A percentile compares a stretch with the other conserved stretches of the same genome.
phyloP scores from a whole-genome alignment of 92 coral and sea anemone species.

The Phenganax stokvisi region DNA sequence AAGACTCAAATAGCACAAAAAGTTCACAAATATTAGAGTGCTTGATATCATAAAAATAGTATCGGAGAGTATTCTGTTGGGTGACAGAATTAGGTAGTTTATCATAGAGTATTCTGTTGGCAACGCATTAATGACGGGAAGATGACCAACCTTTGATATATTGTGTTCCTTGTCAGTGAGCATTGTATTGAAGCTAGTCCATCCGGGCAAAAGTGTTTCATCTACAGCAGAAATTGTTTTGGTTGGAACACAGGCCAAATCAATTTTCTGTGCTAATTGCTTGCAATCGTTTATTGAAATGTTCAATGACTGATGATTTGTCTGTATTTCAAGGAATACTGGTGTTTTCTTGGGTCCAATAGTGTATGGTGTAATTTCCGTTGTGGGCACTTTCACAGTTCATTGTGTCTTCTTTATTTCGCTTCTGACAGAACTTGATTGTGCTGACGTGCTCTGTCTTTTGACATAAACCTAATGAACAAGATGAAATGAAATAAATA shows the following conservation, averaged over 20 bases:
- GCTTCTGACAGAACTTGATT: neutral
- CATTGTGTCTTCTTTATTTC: slow-evolving; percentile 40
- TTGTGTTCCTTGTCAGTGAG: slow-evolving; percentile 17
- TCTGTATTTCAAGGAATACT: slow-evolving; percentile 8
- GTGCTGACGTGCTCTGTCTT: too few species aligned
- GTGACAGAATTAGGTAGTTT: neutral
- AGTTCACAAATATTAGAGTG: too few species aligned
- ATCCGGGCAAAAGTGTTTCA: slow-evolving; percentile 13
- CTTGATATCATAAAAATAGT: too few species aligned
- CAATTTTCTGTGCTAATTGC: slow-evolving; percentile 18
- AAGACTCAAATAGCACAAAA: too few species aligned
- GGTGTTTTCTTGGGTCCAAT: slow-evolving; percentile 18
- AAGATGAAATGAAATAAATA: too few species aligned
- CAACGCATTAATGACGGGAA: slow-evolving; percentile 32
- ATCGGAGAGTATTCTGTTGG: too few species aligned
- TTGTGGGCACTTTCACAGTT: slow-evolving; percentile 34
- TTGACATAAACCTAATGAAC: too few species aligned
- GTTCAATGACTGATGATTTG: neutral
- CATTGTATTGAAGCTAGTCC: slow-evolving; percentile 46
- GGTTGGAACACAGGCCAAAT: slow-evolving; percentile 31
- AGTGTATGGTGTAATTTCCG: neutral
- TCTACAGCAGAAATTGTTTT: slow-evolving; percentile 19
- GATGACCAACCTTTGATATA: slow-evolving; percentile 33
- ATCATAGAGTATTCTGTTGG: slow-evolving; percentile 43
- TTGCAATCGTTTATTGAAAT: neutral